Base-by-base conservation (phyloP, 1,140 invertebrate species). In the Hyles vespertilio region DNA sequence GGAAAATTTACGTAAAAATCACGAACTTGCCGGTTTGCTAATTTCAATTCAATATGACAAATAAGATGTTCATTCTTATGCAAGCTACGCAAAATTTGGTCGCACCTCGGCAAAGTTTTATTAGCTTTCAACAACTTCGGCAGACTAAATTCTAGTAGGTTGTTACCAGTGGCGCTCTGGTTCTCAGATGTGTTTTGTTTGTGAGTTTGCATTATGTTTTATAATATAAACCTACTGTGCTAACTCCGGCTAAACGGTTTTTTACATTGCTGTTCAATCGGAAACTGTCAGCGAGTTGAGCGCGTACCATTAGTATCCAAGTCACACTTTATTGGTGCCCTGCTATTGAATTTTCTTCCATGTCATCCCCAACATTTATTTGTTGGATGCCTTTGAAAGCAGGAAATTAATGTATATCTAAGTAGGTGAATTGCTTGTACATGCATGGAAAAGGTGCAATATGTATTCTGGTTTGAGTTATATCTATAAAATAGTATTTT, bases 91-190 rank as follows among this genome's bases (percentile, higher is more conserved):
- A 53, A 49, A 53, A 58, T 63, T 65, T 33, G 58, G 56, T 45
- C 51, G 60, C 44, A 36, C 50, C 32, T 48, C 44, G 67, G 51
- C 50, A 58, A 69, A 69, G 67, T 69, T 69, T 69, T 69, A 65
- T 69, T 65, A 69, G 55, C 55, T 65, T 65, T 63, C 46, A 32
- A 45, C 44, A 62, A 65, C 63, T 61, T 10, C 51, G 6, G 36
- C 58, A 22, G 51, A 59, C 63, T 65, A 61, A 63, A 63, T 61
- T 65, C 60, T 48, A 54, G 57, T 63, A 59, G 61, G 53, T 69
- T 62, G 58, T 64, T 56, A 55, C 51, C 53, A 43, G 45, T 45
- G 51, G 45, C 34, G 56, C 47, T 46, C 46, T 51, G 51, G 55
- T 58, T 59, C 57, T 33, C 54, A 52, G 53, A 56, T 59, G 10